Base-by-base conservation (phyloP, 1,140 invertebrate species). In the Leucophenga varia region DNA sequence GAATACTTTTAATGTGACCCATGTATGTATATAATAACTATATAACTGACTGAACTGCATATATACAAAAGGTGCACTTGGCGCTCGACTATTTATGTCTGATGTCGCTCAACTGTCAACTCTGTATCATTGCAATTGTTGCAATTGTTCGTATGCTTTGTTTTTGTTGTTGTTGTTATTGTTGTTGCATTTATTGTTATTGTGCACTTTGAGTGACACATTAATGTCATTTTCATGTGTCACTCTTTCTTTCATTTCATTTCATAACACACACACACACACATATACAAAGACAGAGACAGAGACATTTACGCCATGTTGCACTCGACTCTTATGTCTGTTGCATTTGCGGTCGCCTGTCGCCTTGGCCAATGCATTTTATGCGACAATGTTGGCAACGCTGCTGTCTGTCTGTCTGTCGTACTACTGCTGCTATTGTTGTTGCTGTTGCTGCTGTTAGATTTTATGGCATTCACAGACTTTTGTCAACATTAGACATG, bases 191-290 rank as follows among this genome's bases (percentile, higher is more conserved):
- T 42, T 51, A 47, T 25, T 25, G 22, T 25, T 25, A 25, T 25
- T 52, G 49, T 67, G 43, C 63, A 61, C 56, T 67, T 67, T 67
- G 63, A 67, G 64, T 67, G 63, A 67, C 63, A 67, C 63, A 67
- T 67, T 67, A 67, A 67, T 67, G 63, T 59, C 59, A 67, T 67
- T 67, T 67, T 67, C 63, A 68, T 67, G 63, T 63, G 63, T 67
- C 64, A 67, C 63, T 67, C 64, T 67, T 67, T 67, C 63, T 65
- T 65, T 65, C 59, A 50, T 67, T 65, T 52, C 49, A 50, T n/a
- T n/a, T n/a, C n/a, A n/a, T n/a, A n/a, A n/a, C n/a, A n/a, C n/a
- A n/a, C n/a, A n/a, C n/a, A n/a, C n/a, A n/a, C n/a, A n/a, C n/a
- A n/a, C n/a, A n/a, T n/a, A n/a, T n/a, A n/a, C n/a, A n/a, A n/a